These are phyloP conservation scores for Sapayoa aenigma DNA, from an alignment of 2,113 vertebrate species.

Conservation along the genomic window DNA sequence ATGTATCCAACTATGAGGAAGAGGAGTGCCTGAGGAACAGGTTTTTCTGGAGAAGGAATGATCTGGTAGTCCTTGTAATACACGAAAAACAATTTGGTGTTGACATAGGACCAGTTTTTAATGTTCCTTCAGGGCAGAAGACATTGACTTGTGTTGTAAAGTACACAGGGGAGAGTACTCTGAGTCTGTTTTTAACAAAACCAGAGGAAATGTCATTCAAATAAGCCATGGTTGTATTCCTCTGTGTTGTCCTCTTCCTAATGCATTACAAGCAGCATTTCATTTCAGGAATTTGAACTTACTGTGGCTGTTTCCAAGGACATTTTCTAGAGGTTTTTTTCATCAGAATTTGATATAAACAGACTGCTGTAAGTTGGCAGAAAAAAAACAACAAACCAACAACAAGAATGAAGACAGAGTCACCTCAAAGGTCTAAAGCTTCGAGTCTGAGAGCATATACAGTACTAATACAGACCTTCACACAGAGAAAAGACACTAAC, in stretches of 20 bases:
- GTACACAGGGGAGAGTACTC: neutral
- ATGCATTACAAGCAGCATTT: neutral
- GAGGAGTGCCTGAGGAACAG: constrained; percentile 30
- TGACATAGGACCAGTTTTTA: neutral
- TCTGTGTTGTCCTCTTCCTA: neutral
- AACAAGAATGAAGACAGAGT: neutral
- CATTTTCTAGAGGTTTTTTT: neutral
- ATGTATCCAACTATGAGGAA: neutral
- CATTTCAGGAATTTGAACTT: neutral
- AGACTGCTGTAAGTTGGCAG: neutral
- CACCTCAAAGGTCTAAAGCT: neutral
- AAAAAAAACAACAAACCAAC: neutral
- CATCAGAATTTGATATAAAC: neutral
- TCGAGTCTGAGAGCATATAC: neutral
- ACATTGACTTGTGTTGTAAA: neutral
- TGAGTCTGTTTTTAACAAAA: neutral
- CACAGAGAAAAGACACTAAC: neutral
- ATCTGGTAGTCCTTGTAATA: neutral
- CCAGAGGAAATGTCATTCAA: neutral
- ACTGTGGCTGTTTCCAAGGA: neutral
- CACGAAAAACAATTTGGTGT: neutral
- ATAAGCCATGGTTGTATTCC: neutral
- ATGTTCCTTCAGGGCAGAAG: neutral
- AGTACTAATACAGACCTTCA: neutral
- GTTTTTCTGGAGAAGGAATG: constrained; percentile 32